phyloP scores from a whole-genome alignment of 2,113 vertebrate genomes.

The Serinus canaria region DNA sequence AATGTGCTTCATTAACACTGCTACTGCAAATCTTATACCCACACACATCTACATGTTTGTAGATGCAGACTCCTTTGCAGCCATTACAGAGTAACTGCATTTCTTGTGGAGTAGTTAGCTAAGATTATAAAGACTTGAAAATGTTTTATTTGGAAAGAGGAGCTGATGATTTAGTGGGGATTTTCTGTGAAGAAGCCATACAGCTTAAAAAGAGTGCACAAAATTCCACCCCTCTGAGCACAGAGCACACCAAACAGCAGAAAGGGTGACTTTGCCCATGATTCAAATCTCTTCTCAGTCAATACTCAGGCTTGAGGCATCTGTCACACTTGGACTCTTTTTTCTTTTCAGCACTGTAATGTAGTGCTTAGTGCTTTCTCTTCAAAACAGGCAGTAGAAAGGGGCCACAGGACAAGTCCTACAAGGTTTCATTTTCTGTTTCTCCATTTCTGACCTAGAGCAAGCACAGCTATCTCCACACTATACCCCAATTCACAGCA shows the following conservation, averaged over 20 bases:
- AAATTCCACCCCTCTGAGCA: neutral
- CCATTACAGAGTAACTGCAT: neutral
- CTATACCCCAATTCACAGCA: too few relatives aligned
- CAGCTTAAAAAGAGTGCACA: neutral
- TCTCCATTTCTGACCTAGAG: neutral
- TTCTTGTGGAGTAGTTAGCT: neutral
- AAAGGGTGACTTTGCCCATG: neutral
- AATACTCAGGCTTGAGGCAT: neutral
- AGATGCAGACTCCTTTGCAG: neutral
- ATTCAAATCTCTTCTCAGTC: neutral
- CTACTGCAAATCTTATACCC: neutral
- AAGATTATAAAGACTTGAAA: neutral
- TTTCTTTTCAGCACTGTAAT: neutral
- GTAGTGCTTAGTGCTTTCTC: neutral
- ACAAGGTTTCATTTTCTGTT: neutral
- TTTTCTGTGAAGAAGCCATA: neutral
- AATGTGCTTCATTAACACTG: neutral
- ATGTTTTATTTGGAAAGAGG: neutral
- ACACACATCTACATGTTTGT: neutral
- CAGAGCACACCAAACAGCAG: neutral
- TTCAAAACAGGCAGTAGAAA: neutral
- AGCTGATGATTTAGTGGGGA: neutral
- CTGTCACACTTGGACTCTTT: neutral
- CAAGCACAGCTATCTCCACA: neutral
- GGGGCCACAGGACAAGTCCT: neutral